Evolutionary conservation across 2,888 invertebrate genomes (phyloP).

Genomic region (Drosophila gaucha): DNA sequence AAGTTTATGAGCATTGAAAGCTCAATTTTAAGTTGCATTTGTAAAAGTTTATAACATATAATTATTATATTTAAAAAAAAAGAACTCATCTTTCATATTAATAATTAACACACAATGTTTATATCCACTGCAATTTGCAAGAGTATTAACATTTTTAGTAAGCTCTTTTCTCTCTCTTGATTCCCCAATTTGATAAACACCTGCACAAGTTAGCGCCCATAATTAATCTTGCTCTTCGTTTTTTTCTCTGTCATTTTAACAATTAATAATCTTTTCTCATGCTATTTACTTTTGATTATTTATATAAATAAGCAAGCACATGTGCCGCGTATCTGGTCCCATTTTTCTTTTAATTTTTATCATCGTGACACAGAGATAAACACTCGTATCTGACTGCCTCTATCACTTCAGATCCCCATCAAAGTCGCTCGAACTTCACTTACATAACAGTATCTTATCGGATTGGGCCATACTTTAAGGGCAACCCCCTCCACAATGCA

Average conservation of each 20-base stretch:
- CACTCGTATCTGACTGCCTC: slow-evolving; percentile 32
- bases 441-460: slow-evolving; percentile 66
- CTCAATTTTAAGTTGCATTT: too few species aligned
- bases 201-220: slow-evolving; percentile 26
- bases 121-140: background rate
- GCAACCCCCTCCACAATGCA: slow-evolving; percentile 13
- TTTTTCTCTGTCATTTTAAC: slow-evolving; percentile 1
- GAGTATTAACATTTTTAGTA: background rate
- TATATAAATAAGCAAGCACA: slow-evolving; percentile 58
- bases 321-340: slow-evolving; percentile 40
- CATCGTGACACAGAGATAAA: slow-evolving; percentile 58
- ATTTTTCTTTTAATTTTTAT: slow-evolving; percentile 55
- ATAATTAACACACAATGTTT: background rate
- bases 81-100: too few species aligned
- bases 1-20: background rate
- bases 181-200: background rate
- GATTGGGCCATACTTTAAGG: slow-evolving; percentile 19
- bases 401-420: slow-evolving; percentile 44
- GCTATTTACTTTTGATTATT: slow-evolving; percentile 27
- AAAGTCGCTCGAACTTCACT: slow-evolving; percentile 47
- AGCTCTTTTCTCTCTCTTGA: background rate
- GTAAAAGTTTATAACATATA: too few species aligned
- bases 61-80: too few species aligned
- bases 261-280: slow-evolving; percentile 34
- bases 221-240: slow-evolving; percentile 35